Evolutionary conservation across 2,113 vertebrate species (phyloP), one percentile per base, ranked within the genome.

Genomic region (Callocephalon fimbriatum): DNA sequence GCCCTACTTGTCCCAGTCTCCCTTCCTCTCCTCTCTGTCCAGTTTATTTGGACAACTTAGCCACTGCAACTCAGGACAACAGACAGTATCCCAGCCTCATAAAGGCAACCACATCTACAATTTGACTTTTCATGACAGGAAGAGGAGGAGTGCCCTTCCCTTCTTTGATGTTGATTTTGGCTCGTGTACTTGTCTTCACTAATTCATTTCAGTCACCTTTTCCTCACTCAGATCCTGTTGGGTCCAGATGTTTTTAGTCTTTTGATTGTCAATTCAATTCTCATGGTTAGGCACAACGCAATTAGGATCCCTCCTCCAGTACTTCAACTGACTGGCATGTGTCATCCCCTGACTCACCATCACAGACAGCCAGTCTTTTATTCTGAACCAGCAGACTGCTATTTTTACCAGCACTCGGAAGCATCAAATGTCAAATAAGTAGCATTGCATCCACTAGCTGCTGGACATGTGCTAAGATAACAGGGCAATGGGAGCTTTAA

Each of bases 261-360:
- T 94, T 86, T 92, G 63, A 77, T 84, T 87, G 80, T 87, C 2
- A 12, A 74, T 86, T 87, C 72, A 54, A n/a, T 81, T 91, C 50
- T 74, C 68, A 74, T 22, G 38, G 71, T 40, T 73, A 76, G 89
- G 47, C 68, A 84, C 86, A 95, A 70, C 56, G 67, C 91, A 86
- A 5, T 92, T 74, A 78, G 51, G 38, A 66, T 81, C 73, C 40
- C 68, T 78, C 51, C 47, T 73, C 70, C 51, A 78, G 65, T 94
- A 51, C 56, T 89, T 86, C 68, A 89, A 29, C 68, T 86, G 80
- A 87, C 47, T 92, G 91, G 65, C 68, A 61, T 81, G 61, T 95
- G 68, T 89, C 95, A 89, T 71, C 15, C 54, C 79, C 42, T 94
- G 91, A 88, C 54, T 92, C 89, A 73, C 88, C 83, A 63, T 20